These are phyloP conservation scores for Leptonema lineaticorne DNA, from an alignment of 1,140 invertebrate genomes.

Conservation along the genomic window DNA sequence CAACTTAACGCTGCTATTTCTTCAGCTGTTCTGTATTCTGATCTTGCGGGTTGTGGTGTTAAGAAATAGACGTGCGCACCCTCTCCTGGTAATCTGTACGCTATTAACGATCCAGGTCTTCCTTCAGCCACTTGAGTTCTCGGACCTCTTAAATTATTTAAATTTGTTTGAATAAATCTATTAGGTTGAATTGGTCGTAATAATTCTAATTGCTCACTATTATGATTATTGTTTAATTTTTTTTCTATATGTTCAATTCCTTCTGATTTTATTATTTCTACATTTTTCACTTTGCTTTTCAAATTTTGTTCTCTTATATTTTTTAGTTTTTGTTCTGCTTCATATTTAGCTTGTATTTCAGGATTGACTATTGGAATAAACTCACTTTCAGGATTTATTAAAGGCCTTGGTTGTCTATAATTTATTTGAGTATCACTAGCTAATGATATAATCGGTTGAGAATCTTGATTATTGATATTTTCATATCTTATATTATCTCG, in stretches of 20 bases:
- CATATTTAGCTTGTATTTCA: conserved; percentile 40
- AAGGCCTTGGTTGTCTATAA: conserved; percentile 59
- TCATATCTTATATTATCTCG: conserved; percentile 46
- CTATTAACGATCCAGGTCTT: conserved; percentile 60
- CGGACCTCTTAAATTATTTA: conserved; percentile 24
- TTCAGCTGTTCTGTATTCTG: conserved; percentile 50
- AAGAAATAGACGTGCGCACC: conserved; percentile 76
- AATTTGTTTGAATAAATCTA: conserved; percentile 5
- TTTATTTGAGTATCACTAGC: conserved; percentile 65
- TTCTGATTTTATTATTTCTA: conserved; percentile 39
- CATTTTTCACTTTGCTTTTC: conserved; percentile 31
- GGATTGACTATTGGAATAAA: conserved; percentile 56
- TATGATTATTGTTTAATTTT: conserved; percentile 28
- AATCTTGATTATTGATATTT: conserved; percentile 47
- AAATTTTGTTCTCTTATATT: conserved; percentile 31
- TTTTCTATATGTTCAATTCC: conserved; percentile 29
- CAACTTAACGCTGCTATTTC: conserved; percentile 49
- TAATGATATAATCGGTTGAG: conserved; percentile 51
- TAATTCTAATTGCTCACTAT: conserved; percentile 30
- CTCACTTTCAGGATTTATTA: conserved; percentile 69
- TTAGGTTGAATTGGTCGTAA: conserved; percentile 15
- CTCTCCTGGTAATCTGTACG: conserved; percentile 67
- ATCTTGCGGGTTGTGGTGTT: conserved; percentile 63
- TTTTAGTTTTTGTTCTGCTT: conserved; percentile 34
- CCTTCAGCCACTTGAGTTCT: conserved; percentile 50